A percentile compares a stretch with the other conserved stretches of the same genome.
Conservation (phyloP, 2,888 invertebrate genomes). For the Aspidapion aeneum region DNA sequence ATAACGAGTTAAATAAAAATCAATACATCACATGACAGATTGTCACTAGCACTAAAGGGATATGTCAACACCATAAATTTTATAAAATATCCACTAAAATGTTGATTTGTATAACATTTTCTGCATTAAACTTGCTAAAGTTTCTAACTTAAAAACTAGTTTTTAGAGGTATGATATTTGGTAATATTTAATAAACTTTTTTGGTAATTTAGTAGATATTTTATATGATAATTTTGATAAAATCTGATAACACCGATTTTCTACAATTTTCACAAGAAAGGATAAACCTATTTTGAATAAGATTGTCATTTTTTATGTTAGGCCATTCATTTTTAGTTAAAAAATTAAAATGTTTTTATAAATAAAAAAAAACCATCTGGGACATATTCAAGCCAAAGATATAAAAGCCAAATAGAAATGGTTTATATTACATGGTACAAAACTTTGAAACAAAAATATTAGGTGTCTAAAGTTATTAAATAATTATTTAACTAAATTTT, state of each 20-base stretch:
- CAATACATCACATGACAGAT: constrained; percentile 1
- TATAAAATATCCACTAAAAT: neutral
- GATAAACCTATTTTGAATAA: constrained; percentile 25
- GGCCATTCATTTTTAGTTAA: constrained; percentile 42
- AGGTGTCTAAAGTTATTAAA: neutral
- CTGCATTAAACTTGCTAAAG: too few species aligned
- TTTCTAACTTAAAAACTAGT: too few species aligned
- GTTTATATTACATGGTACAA: too few species aligned
- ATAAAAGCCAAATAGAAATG: too few species aligned
- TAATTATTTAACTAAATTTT: neutral
- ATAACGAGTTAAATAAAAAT: too few species aligned
- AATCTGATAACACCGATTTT: constrained; percentile 33
- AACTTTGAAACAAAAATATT: neutral
- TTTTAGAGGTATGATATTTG: too few species aligned
- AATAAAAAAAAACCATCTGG: neutral
- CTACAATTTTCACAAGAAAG: constrained; percentile 19
- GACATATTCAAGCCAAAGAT: neutral
- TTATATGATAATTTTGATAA: constrained; percentile 20
- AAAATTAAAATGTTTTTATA: neutral
- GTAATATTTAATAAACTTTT: too few species aligned
- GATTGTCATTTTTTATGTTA: constrained; percentile 49
- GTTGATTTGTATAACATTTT: too few species aligned
- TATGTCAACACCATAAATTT: neutral
- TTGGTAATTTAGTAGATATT: too few species aligned
- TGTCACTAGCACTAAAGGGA: neutral